phyloP scores from a whole-genome alignment of 2,113 vertebrate genomes.

The Laterallus jamaicensis region DNA sequence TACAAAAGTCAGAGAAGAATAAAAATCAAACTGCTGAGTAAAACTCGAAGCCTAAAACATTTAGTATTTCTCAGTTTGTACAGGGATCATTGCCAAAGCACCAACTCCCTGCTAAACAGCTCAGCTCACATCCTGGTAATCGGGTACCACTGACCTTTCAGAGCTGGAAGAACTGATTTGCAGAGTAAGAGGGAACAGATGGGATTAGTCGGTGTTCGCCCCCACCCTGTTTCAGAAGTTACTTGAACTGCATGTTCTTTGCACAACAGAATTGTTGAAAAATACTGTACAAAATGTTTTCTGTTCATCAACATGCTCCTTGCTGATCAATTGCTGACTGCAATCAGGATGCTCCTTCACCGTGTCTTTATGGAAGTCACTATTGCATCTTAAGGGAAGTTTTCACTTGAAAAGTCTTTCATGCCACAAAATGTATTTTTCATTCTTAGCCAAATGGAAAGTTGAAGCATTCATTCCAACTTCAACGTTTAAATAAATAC shows the following conservation, averaged over 20 bases:
- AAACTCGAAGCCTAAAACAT: not conserved
- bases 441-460: not conserved
- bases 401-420: not conserved
- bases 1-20: not conserved
- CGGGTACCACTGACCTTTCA: not conserved
- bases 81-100: not conserved
- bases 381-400: not conserved
- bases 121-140: slow-evolving; percentile 15
- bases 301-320: not conserved
- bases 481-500: not conserved
- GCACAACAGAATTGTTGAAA: not conserved
- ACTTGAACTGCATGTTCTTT: not conserved
- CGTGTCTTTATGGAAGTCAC: not conserved
- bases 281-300: not conserved
- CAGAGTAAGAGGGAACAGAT: slow-evolving; percentile 43
- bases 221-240: not conserved
- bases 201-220: not conserved
- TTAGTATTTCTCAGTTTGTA: not conserved
- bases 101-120: not conserved
- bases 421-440: not conserved
- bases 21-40: not conserved
- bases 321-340: not conserved
- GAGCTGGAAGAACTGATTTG: slow-evolving; percentile 22
- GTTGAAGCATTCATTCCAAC: not conserved
- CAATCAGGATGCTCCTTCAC: not conserved